Conservation (phyloP, 2,113 vertebrate genomes). For the Odontesthes bonariensis region DNA sequence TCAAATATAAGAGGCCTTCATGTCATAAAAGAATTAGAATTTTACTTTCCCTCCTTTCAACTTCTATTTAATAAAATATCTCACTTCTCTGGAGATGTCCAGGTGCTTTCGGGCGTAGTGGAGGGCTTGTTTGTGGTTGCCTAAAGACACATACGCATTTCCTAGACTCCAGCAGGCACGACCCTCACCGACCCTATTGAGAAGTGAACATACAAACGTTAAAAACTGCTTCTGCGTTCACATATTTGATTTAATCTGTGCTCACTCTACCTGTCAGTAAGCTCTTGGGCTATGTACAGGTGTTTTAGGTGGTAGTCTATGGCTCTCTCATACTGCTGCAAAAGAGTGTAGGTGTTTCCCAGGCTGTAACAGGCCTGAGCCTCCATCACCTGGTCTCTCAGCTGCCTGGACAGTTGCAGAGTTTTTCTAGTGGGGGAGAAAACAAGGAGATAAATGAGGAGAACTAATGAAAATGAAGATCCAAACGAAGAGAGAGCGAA, state of each 20-base stretch:
- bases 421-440: constrained; percentile 86
- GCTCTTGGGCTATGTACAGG: constrained; percentile 94
- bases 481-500: neutral
- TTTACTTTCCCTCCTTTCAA: neutral
- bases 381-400: constrained; percentile 95
- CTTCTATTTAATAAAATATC: neutral
- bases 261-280: constrained; percentile 88
- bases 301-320: constrained; percentile 95
- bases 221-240: neutral
- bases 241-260: neutral
- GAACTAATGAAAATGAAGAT: neutral
- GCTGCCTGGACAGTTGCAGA: constrained; percentile 91
- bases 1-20: neutral
- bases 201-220: constrained; percentile 4
- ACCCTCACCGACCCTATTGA: constrained; percentile 92
- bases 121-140: constrained; percentile 91
- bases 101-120: constrained; percentile 92
- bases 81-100: constrained; percentile 95
- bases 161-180: constrained; percentile 98
- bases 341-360: constrained; percentile 94
- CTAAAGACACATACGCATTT: constrained; percentile 93
- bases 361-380: constrained; percentile 98
- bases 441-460: neutral
- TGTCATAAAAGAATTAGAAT: neutral
- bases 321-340: constrained; percentile 92